Evolutionary conservation across 2,888 invertebrate species (phyloP).

Genomic region (Apodemia hepburni): DNA sequence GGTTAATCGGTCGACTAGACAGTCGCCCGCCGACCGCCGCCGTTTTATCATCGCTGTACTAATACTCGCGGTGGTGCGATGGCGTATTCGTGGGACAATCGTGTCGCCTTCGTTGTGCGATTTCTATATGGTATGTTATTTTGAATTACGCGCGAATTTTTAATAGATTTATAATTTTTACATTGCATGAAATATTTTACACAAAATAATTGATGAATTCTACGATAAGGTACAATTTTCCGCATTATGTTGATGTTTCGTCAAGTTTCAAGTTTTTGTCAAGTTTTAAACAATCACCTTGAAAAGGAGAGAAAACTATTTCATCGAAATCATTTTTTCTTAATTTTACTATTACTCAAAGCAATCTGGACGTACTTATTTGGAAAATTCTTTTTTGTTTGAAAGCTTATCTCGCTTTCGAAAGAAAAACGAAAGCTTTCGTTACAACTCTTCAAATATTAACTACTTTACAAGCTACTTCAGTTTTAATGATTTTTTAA

Average conservation of each 20-base stretch:
- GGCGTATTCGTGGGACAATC: constrained; percentile 92
- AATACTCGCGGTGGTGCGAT: constrained; percentile 51
- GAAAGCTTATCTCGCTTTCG: too few relatives aligned
- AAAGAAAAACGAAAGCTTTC: too few relatives aligned
- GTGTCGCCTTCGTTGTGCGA: constrained; percentile 90
- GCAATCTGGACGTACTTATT: too few relatives aligned
- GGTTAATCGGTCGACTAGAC: neutral
- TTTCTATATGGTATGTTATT: constrained; percentile 87
- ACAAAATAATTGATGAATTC: neutral
- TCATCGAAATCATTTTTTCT: too few relatives aligned
- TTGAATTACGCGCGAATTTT: neutral
- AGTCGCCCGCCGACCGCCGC: constrained; percentile 11
- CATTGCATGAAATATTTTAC: neutral
- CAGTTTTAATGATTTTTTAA: too few relatives aligned
- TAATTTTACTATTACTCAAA: too few relatives aligned
- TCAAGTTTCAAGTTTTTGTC: too few relatives aligned
- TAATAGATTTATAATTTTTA: neutral
- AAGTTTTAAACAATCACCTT: neutral
- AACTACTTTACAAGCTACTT: too few relatives aligned
- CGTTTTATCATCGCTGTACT: neutral
- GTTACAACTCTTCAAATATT: too few relatives aligned
- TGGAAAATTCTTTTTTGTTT: too few relatives aligned
- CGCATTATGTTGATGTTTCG: neutral
- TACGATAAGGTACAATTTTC: neutral
- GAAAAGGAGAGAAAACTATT: too few relatives aligned